Percentiles rank a stretch among this genome's conserved stretches.
phyloP scores from a whole-genome alignment of 1,140 invertebrate genomes.

The Sitobion miscanthi region DNA sequence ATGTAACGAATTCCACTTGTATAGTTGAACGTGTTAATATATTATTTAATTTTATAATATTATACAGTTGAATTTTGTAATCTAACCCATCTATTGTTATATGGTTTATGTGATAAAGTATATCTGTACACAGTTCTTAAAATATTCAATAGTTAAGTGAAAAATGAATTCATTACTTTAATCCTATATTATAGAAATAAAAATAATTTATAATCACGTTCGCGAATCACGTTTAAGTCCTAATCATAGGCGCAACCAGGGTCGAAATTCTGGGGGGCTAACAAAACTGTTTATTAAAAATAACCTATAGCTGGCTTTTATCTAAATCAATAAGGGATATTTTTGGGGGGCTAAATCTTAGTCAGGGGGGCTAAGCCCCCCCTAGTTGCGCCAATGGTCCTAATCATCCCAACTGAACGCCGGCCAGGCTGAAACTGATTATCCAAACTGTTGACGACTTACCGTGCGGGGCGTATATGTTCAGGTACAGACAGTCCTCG shows the following conservation, averaged over 20 bases:
- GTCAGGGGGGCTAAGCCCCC: too few species aligned
- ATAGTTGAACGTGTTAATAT: neutral
- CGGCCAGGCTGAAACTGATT: neutral
- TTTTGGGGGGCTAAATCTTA: too few species aligned
- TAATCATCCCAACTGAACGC: neutral
- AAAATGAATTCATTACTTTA: neutral
- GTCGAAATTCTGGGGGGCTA: too few species aligned
- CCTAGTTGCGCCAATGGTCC: too few species aligned
- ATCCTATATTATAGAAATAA: neutral
- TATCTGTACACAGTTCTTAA: neutral
- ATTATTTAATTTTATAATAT: neutral
- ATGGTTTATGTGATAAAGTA: neutral
- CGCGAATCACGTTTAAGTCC: neutral
- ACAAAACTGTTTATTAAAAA: too few species aligned
- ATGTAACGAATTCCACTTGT: neutral
- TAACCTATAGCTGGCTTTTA: too few species aligned
- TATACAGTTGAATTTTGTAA: neutral
- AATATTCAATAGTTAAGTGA: neutral
- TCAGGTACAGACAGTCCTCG: slow-evolving; percentile 96
- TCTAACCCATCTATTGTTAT: neutral
- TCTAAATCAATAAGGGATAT: too few species aligned
- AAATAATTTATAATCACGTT: neutral
- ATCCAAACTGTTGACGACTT: neutral
- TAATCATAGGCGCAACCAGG: too few species aligned
- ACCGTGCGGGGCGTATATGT: slow-evolving; percentile 85